A percentile compares a stretch with the other conserved stretches of the same genome.
Evolutionary conservation across 37 sponge, comb jelly and placozoan genomes (phyloP).

Genomic region (Ianthella basta): DNA sequence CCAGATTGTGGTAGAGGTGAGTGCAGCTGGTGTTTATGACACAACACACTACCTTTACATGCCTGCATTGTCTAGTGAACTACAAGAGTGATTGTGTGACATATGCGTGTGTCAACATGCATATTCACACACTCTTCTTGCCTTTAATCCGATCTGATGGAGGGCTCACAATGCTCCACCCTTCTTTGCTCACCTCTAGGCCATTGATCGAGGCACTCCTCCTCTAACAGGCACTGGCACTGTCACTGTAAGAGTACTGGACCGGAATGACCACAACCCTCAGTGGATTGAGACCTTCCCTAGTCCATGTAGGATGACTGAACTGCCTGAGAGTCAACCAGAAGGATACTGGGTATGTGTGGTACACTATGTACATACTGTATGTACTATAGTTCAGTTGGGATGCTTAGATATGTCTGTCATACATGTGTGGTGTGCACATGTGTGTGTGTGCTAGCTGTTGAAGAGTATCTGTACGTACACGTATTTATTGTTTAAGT

Average conservation of each 20-base stretch:
- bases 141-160: no score
- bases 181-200: constrained; percentile 8
- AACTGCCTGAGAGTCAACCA: neutral
- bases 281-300: neutral
- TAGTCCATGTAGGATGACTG: neutral
- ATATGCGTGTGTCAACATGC: no score
- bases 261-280: constrained; percentile 51
- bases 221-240: constrained; percentile 1
- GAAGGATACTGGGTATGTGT: constrained; percentile 1
- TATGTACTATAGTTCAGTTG: no score
- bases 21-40: no score
- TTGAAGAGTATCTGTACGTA: neutral
- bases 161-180: no score
- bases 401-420: no score
- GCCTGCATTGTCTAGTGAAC: no score
- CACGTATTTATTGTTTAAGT: neutral
- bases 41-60: no score
- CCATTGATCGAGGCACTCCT: constrained; percentile 50
- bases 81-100: no score
- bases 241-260: constrained; percentile 14
- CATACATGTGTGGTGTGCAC: neutral
- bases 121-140: no score
- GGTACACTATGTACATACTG: neutral
- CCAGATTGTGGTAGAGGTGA: neutral
- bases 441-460: neutral